Conservation (phyloP, 1,140 invertebrate species). For the Delia radicum region DNA sequence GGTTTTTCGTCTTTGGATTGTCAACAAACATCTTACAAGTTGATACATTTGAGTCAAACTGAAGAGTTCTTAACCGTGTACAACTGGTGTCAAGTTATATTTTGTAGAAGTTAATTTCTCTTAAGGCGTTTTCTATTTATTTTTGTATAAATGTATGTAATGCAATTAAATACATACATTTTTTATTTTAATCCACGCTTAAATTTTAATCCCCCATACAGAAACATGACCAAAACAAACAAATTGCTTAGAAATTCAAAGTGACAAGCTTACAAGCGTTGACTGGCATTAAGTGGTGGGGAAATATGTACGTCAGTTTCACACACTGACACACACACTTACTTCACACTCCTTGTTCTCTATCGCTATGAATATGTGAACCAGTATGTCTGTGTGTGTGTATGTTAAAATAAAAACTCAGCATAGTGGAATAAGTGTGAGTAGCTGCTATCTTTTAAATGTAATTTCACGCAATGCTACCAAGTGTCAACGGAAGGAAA, state of each 20-base stretch:
- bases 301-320: conserved; percentile 13
- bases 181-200: not conserved
- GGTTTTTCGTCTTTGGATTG: too few species aligned
- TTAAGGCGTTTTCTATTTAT: too few species aligned
- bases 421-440: not conserved
- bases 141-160: not conserved
- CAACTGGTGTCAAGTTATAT: too few species aligned
- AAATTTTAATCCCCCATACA: not conserved
- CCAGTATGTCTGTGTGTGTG: too few species aligned
- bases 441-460: conserved; percentile 1
- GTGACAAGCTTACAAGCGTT: conserved; percentile 21
- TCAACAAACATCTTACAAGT: too few species aligned
- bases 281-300: conserved; percentile 18
- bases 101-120: too few species aligned
- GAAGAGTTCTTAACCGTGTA: too few species aligned
- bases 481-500: conserved; percentile 22
- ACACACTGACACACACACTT: not conserved
- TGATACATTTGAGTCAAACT: too few species aligned
- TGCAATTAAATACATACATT: not conserved
- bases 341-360: not conserved
- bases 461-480: conserved; percentile 22
- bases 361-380: not conserved
- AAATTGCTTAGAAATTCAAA: conserved; percentile 15
- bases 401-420: conserved; percentile 3
- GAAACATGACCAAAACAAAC: conserved; percentile 10